These are phyloP conservation scores for Drosophila azteca DNA, from an alignment of 1,140 invertebrate species.

Conservation along the genomic window DNA sequence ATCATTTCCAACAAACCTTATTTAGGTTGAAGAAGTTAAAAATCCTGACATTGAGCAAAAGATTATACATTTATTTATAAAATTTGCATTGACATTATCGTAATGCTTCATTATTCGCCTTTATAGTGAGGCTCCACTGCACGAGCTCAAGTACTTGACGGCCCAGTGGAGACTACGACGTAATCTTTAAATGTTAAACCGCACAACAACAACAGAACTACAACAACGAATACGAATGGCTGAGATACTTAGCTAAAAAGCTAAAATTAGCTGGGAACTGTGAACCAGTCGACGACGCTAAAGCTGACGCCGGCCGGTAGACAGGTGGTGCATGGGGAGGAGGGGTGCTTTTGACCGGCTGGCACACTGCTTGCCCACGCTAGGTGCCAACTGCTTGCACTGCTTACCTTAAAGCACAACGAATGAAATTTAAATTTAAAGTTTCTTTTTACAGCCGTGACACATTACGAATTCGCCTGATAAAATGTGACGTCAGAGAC, in stretches of 20 bases:
- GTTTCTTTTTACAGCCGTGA: not conserved
- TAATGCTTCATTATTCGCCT: not conserved
- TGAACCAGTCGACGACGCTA: constrained; percentile 23
- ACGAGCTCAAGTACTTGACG: constrained; percentile 10
- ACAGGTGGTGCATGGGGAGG: too few relatives aligned
- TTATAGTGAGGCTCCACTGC: not conserved
- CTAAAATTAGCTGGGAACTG: constrained; percentile 75
- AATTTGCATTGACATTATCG: not conserved
- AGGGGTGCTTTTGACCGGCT: too few relatives aligned
- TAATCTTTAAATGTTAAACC: constrained; percentile 60
- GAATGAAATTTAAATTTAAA: constrained; percentile 20
- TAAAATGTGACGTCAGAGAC: constrained; percentile 32
- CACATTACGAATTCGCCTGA: not conserved
- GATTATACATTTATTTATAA: too few relatives aligned
- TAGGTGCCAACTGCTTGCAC: constrained; percentile 1
- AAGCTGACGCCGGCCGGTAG: too few relatives aligned
- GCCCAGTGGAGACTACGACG: constrained; percentile 33
- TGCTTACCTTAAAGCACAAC: constrained; percentile 50
- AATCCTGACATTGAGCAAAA: too few relatives aligned
- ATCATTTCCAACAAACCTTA: too few relatives aligned
- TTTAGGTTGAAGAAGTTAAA: too few relatives aligned
- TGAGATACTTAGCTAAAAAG: constrained; percentile 74
- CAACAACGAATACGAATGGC: constrained; percentile 46
- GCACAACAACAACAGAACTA: constrained; percentile 27
- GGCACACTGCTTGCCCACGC: too few relatives aligned